Percentiles rank a stretch among this genome's conserved stretches.
Evolutionary conservation across 2,113 vertebrate genomes (phyloP).

Genomic region (Periophthalmodon schlosseri): DNA sequence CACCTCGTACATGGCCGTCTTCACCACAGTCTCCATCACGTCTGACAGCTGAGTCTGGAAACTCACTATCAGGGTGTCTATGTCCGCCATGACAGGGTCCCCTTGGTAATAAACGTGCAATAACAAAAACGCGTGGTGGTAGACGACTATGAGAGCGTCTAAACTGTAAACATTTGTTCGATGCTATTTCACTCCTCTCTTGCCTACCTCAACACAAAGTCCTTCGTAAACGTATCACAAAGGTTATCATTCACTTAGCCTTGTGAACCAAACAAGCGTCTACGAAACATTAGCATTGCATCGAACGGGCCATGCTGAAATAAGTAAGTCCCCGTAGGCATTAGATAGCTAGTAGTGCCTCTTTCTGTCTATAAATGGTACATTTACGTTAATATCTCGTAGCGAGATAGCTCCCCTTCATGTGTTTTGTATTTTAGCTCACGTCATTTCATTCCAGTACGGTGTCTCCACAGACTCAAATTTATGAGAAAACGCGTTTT

Average conservation of each 20-base stretch:
- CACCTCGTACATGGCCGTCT: conserved; percentile 76
- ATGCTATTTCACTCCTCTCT: not conserved
- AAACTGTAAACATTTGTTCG: not conserved
- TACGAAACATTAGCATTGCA: not conserved
- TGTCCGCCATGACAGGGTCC: conserved; percentile 60
- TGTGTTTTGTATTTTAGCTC: conserved; percentile 28
- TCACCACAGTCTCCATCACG: conserved; percentile 77
- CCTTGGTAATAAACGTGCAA: not conserved
- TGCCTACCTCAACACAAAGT: not conserved
- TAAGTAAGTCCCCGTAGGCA: not conserved
- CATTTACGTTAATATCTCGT: not conserved
- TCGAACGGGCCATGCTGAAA: not conserved
- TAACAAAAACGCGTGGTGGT: not conserved
- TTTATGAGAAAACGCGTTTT: conserved; percentile 36
- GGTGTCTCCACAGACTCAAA: conserved; percentile 44
- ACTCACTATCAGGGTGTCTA: conserved; percentile 68
- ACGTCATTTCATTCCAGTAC: conserved; percentile 45
- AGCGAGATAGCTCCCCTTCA: not conserved
- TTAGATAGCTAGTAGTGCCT: not conserved
- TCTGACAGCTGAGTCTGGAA: conserved; percentile 78
- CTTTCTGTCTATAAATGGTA: not conserved
- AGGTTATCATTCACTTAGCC: not conserved
- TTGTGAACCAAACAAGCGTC: not conserved
- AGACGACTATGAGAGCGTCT: not conserved
- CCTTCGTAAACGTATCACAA: not conserved